Evolutionary conservation across 2,888 invertebrate species (phyloP).

Genomic region (Drosophila paracracens): DNA sequence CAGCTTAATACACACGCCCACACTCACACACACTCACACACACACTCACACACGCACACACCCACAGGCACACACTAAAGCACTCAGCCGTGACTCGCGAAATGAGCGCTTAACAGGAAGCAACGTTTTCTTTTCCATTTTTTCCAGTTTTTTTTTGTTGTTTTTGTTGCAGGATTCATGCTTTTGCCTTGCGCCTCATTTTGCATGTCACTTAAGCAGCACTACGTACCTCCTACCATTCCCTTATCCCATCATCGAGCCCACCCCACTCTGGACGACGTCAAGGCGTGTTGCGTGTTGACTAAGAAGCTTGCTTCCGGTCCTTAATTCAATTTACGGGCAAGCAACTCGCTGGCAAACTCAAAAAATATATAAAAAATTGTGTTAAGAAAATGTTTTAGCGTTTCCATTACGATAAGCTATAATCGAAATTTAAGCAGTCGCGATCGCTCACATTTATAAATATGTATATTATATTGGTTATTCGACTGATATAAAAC

Average conservation of each 20-base stretch:
- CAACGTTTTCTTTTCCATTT: conserved; percentile 8
- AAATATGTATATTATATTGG: background rate
- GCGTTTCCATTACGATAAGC: conserved; percentile 17
- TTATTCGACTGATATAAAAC: background rate
- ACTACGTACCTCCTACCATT: conserved; percentile 15
- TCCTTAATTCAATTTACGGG: conserved; percentile 61
- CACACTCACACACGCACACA: background rate
- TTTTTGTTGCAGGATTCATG: background rate
- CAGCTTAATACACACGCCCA: conserved; percentile 9
- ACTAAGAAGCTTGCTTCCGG: conserved; percentile 31
- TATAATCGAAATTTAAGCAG: conserved; percentile 13
- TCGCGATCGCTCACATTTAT: background rate
- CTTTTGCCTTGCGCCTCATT: conserved; percentile 39
- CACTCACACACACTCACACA: conserved; percentile 1
- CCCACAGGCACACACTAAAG: conserved; percentile 5
- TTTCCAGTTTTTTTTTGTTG: background rate
- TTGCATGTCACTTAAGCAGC: conserved; percentile 45
- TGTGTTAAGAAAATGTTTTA: conserved; percentile 9
- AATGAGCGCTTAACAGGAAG: conserved; percentile 44
- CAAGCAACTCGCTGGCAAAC: conserved; percentile 17
- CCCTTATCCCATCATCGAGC: background rate
- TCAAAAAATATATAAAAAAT: conserved; percentile 2
- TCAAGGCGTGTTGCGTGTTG: conserved; percentile 26
- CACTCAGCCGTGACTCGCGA: conserved; percentile 49
- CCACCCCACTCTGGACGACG: background rate